A percentile compares a stretch with the other conserved stretches of the same genome.
Conservation (phyloP, 2,888 invertebrate genomes). For the Cantharis rufa region DNA sequence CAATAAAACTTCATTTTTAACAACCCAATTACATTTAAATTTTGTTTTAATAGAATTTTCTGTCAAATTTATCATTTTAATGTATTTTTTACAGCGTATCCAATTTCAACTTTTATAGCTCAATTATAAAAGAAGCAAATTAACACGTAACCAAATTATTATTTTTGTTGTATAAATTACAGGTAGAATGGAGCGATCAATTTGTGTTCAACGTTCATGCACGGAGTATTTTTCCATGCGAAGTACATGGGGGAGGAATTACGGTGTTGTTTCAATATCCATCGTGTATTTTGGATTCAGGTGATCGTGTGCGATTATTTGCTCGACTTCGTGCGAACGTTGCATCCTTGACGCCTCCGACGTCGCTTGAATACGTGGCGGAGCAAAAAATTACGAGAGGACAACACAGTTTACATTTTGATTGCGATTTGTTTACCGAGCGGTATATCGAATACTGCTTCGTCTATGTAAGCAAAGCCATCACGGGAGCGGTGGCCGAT, state of each 20-base stretch:
- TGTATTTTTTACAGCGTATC: neutral
- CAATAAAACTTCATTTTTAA: neutral
- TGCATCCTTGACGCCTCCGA: constrained; percentile 68
- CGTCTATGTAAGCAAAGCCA: constrained; percentile 84
- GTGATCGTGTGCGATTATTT: constrained; percentile 79
- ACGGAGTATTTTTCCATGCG: constrained; percentile 82
- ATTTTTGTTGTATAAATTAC: constrained; percentile 33
- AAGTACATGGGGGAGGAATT: constrained; percentile 70
- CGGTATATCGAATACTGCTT: constrained; percentile 86
- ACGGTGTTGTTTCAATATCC: constrained; percentile 84
- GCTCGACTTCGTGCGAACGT: constrained; percentile 74
- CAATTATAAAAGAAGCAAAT: neutral
- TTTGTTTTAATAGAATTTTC: neutral
- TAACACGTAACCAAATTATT: neutral
- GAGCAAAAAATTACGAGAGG: constrained; percentile 70
- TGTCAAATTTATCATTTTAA: neutral
- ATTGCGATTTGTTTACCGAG: constrained; percentile 82
- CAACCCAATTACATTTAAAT: constrained; percentile 1
- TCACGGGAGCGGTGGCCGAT: constrained; percentile 83
- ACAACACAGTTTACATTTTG: constrained; percentile 76
- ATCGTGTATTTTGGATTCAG: constrained; percentile 75
- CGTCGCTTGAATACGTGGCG: constrained; percentile 66
- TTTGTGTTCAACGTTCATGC: constrained; percentile 86
- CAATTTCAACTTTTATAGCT: neutral
- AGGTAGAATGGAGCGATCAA: constrained; percentile 85